Evolutionary conservation across 53 echinoderm and acorn worm species (phyloP).

Genomic region (Crossaster papposus): DNA sequence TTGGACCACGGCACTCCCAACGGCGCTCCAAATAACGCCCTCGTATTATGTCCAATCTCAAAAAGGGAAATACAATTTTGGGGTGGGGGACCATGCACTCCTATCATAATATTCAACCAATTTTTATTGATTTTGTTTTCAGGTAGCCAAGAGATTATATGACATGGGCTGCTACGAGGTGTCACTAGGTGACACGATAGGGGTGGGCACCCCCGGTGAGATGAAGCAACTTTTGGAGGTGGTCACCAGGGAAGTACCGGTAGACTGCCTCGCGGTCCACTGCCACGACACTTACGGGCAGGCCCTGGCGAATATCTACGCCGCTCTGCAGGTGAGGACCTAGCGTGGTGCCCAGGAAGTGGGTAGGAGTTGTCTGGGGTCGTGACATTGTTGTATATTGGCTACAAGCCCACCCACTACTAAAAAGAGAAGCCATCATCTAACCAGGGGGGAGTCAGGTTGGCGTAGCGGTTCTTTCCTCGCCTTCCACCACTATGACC

Average conservation of each 20-base stretch:
- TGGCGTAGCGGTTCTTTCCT: no score
- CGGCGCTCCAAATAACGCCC: no score
- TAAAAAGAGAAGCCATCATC: no score
- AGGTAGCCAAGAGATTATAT: constrained; percentile 92
- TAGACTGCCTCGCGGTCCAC: constrained; percentile 83
- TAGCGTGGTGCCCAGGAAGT: background rate
- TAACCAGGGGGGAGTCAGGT: no score
- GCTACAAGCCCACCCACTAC: no score
- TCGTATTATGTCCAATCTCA: background rate
- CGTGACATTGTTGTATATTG: no score
- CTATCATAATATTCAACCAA: background rate
- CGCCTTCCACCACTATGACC: no score
- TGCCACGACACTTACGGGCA: constrained; percentile 98
- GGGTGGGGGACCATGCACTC: background rate
- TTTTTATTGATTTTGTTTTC: background rate
- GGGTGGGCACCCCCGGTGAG: constrained; percentile 88
- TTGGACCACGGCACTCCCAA: no score
- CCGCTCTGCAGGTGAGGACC: constrained; percentile 84
- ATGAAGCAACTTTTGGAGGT: constrained; percentile 72
- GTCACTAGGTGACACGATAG: constrained; percentile 96
- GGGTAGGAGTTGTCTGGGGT: background rate
- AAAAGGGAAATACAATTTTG: background rate
- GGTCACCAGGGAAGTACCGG: constrained; percentile 74
- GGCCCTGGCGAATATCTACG: constrained; percentile 91
- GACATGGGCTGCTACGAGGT: constrained; percentile 99